These are phyloP conservation scores for Myotis pilosus DNA, from an alignment of 2,797 vertebrate species.

Conservation along the genomic window DNA sequence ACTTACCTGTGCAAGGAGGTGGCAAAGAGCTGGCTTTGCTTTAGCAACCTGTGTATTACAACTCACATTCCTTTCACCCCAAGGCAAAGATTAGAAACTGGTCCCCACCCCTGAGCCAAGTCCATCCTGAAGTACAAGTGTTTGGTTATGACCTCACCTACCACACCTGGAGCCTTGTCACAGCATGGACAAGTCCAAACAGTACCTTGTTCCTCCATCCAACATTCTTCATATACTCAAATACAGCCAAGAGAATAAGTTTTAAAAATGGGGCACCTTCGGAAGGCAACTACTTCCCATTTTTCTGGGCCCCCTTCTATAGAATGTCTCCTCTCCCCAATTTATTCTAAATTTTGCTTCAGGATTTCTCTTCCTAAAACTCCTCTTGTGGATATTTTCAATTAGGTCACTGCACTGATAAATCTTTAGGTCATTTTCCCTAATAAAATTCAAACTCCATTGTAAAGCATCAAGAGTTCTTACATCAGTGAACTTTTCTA, in stretches of 20 bases:
- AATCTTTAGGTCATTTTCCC: background rate
- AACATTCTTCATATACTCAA: background rate
- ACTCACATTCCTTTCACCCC: slow-evolving; percentile 10
- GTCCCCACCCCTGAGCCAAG: background rate
- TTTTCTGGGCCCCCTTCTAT: background rate
- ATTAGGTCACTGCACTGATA: background rate
- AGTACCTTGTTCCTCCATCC: background rate
- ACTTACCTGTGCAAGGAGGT: background rate
- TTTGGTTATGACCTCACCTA: slow-evolving; percentile 43
- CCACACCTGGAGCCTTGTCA: slow-evolving; percentile 48
- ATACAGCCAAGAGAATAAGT: too few species aligned
- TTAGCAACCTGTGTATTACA: background rate
- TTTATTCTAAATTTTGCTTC: background rate
- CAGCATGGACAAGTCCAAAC: slow-evolving; percentile 7
- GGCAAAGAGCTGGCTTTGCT: background rate
- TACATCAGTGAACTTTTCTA: background rate
- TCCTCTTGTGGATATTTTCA: background rate
- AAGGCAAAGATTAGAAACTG: background rate
- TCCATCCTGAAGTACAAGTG: background rate
- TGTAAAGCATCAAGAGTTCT: background rate
- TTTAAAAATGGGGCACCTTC: background rate
- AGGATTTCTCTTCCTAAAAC: background rate
- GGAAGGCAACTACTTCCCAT: background rate
- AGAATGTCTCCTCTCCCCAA: background rate
- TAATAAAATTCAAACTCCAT: background rate